phyloP scores from a whole-genome alignment of 23 tunicate genomes.

The Diplosoma virens region DNA sequence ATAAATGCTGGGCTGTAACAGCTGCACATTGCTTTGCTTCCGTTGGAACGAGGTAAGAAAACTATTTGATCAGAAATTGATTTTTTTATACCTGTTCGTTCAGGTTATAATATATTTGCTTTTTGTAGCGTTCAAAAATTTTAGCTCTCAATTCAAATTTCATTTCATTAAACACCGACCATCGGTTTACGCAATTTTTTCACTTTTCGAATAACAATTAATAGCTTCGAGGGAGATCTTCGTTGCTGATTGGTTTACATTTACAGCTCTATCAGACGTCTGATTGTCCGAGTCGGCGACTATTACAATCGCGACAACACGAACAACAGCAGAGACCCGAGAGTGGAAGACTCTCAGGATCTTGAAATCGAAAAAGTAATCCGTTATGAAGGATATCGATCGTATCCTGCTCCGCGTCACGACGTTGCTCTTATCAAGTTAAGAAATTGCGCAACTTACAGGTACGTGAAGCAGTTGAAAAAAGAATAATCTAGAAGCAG shows the following conservation, averaged over 20 bases:
- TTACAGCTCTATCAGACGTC: too few species aligned
- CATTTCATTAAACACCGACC: too few species aligned
- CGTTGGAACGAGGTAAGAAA: not conserved
- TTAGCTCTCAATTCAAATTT: too few species aligned
- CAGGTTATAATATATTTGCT: too few species aligned
- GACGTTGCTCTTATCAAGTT: constrained; percentile 23
- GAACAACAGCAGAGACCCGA: not conserved
- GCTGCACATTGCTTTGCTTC: constrained; percentile 23
- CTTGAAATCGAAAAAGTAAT: constrained; percentile 5
- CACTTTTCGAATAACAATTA: too few species aligned
- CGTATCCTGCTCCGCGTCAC: not conserved
- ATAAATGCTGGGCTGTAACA: constrained; percentile 16
- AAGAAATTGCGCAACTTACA: not conserved
- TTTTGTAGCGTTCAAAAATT: too few species aligned
- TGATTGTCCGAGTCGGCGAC: constrained; percentile 22
- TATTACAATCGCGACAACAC: constrained; percentile 14
- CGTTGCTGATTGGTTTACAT: too few species aligned
- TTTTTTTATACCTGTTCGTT: too few species aligned
- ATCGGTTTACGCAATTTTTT: too few species aligned
- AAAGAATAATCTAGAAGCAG: too few species aligned
- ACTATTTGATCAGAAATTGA: too few species aligned
- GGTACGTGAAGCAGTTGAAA: not conserved
- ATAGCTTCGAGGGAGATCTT: too few species aligned
- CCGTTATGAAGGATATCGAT: not conserved
- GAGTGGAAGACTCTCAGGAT: constrained; percentile 3